Evolutionary conservation across 2,113 vertebrate species (phyloP), one percentile per base, ranked within the genome.

Genomic region (Stigmatopora nigra): DNA sequence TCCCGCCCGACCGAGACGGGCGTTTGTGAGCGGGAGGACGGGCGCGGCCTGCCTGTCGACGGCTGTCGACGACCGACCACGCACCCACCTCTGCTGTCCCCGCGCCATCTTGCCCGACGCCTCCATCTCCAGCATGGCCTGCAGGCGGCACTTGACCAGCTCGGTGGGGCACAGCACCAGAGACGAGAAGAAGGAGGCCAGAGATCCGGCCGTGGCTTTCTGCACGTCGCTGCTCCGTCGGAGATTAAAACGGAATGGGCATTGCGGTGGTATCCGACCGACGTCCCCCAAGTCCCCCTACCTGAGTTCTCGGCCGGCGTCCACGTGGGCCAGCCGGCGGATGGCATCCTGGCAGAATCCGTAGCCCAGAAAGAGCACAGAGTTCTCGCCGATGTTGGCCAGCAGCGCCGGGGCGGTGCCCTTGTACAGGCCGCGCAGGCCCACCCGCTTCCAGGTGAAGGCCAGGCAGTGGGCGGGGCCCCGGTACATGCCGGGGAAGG

Each of bases 331-430:
- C 36, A 89, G 63, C 48, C 73, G 86, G 69, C 93, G 90, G 41
- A 98, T 93, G 49, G 93, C 83, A 78, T 95, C 90, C 75, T 98
- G 97, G 83, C 97, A 99, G 88, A 98, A 96, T 49, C 97, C 95
- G 0, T 98, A 98, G 84, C 92, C 95, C 94, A 99, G 95, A 84
- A 99, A 99, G 36, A 99, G 94, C 65, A 99, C 94, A 0, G 96
- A 94, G 83, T 98, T 98, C 87, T 98, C 97, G 0, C 93, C 92
- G 0, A 99, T 91, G 84, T 95, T 98, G 82, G 96, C 97, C 52
- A 96, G 78, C 51, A 98, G 93, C 0, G 97, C 97, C 0, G 97
- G 96, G 0, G 89, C 91, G 62, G 95, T 98, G 49, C 95, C 96
- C 75, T 93, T 93, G 90, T 99, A 98, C 81, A 97, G 92, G 19